phyloP scores from a whole-genome alignment of 1,140 invertebrate species.

The Drepana arcuata region DNA sequence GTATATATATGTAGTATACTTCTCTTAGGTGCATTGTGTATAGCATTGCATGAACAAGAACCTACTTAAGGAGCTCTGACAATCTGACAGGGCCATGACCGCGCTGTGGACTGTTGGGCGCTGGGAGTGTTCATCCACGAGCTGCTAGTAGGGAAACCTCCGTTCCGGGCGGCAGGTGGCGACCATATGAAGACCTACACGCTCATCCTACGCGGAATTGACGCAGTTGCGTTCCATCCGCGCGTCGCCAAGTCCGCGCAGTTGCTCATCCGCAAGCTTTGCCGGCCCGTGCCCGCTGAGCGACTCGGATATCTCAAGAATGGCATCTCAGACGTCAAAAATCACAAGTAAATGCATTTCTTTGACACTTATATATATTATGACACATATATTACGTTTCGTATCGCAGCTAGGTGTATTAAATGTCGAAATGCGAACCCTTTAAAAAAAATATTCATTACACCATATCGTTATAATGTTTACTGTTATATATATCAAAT shows the following conservation, averaged over 20 bases:
- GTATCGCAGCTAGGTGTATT: too few relatives aligned
- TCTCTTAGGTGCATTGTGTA: too few relatives aligned
- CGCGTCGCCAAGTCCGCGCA: slow-evolving; percentile 85
- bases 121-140: slow-evolving; percentile 94
- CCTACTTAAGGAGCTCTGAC: too few relatives aligned
- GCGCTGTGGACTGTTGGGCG: slow-evolving; percentile 96
- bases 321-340: slow-evolving; percentile 93
- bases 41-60: too few relatives aligned
- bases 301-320: slow-evolving; percentile 92
- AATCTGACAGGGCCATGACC: slow-evolving; percentile 91
- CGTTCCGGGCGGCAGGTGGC: slow-evolving; percentile 89
- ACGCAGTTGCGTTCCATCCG: slow-evolving; percentile 88
- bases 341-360: slow-evolving; percentile 89
- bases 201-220: slow-evolving; percentile 93
- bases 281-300: slow-evolving; percentile 91
- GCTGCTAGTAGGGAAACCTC: slow-evolving; percentile 93
- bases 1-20: too few relatives aligned
- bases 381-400: too few relatives aligned
- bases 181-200: slow-evolving; percentile 98
- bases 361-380: too few relatives aligned
- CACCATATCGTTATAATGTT: too few relatives aligned
- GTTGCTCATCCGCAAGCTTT: slow-evolving; percentile 89
- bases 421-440: too few relatives aligned
- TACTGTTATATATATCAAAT: too few relatives aligned
- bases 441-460: too few relatives aligned